Evolutionary conservation across 2,797 vertebrate genomes (phyloP).

Genomic region (Acropternis orthonyx): DNA sequence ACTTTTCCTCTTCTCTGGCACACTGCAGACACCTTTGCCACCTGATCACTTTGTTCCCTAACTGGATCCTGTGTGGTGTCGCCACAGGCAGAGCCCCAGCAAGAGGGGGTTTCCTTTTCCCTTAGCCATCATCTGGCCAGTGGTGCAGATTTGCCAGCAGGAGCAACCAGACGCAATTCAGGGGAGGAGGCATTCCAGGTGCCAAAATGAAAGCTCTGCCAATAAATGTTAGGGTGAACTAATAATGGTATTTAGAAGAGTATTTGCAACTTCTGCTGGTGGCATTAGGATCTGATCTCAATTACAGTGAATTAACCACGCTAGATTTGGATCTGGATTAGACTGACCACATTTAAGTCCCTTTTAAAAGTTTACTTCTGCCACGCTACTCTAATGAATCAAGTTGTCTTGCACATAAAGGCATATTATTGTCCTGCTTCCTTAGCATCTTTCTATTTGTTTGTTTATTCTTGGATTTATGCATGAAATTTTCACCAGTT

Average conservation of each 20-base stretch:
- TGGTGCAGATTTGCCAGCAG: background rate
- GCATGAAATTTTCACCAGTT: conserved; percentile 43
- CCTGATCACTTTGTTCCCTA: background rate
- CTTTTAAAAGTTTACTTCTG: conserved; percentile 32
- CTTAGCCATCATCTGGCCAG: background rate
- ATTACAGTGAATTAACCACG: conserved; percentile 15
- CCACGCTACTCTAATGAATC: background rate
- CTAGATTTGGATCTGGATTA: conserved; percentile 33
- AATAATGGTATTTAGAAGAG: background rate
- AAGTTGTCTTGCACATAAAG: conserved; percentile 28
- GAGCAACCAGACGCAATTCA: background rate
- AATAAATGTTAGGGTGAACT: background rate
- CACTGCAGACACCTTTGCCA: background rate
- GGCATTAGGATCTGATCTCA: conserved; percentile 30
- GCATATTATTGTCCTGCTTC: conserved; percentile 21
- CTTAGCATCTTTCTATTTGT: conserved; percentile 30
- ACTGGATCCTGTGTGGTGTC: background rate
- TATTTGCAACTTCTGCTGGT: conserved; percentile 3
- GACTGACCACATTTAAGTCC: conserved; percentile 38
- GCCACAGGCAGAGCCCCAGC: background rate
- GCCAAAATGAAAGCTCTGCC: background rate
- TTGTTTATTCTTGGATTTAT: conserved; percentile 46
- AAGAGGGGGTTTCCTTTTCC: background rate
- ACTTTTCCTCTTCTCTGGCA: background rate
- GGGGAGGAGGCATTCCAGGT: background rate